Evolutionary conservation across 37 sponge, comb jelly and placozoan species (phyloP).

Genomic region (Geodia barretti): DNA sequence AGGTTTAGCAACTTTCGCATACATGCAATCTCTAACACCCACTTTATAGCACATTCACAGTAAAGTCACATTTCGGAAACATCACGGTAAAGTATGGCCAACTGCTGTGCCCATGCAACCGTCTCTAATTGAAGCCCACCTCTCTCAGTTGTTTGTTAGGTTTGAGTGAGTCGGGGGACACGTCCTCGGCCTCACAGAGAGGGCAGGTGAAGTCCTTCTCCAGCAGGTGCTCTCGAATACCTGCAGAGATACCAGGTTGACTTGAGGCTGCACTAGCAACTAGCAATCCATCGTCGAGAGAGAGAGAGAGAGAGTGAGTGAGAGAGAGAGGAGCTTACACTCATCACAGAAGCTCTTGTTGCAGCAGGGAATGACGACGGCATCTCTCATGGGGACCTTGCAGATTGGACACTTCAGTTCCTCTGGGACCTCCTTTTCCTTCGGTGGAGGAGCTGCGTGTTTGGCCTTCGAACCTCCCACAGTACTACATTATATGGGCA

Average conservation of each 20-base stretch:
- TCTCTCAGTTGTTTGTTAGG: constrained; percentile 76
- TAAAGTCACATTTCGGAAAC: no score
- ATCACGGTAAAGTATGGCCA: no score
- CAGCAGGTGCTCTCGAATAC: constrained; percentile 77
- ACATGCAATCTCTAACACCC: no score
- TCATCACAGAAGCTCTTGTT: constrained; percentile 94
- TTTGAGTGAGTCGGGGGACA: constrained; percentile 83
- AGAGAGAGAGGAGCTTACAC: constrained; percentile 54
- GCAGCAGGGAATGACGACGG: constrained; percentile 93
- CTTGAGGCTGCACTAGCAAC: no score
- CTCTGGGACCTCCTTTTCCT: constrained; percentile 61
- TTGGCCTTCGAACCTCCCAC: neutral
- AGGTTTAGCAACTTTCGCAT: no score
- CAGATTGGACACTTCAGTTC: constrained; percentile 89
- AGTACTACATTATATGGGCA: no score
- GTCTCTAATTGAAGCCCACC: constrained; percentile 57
- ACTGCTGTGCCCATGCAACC: neutral
- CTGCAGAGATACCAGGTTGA: constrained; percentile 11
- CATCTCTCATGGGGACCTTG: constrained; percentile 84
- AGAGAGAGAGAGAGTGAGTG: neutral
- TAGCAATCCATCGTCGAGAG: no score
- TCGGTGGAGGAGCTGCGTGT: neutral
- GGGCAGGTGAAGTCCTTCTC: constrained; percentile 88
- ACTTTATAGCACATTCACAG: no score
- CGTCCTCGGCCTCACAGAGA: constrained; percentile 55